phyloP scores from a whole-genome alignment of 2,113 vertebrate species.

The Zosterops borbonicus region DNA sequence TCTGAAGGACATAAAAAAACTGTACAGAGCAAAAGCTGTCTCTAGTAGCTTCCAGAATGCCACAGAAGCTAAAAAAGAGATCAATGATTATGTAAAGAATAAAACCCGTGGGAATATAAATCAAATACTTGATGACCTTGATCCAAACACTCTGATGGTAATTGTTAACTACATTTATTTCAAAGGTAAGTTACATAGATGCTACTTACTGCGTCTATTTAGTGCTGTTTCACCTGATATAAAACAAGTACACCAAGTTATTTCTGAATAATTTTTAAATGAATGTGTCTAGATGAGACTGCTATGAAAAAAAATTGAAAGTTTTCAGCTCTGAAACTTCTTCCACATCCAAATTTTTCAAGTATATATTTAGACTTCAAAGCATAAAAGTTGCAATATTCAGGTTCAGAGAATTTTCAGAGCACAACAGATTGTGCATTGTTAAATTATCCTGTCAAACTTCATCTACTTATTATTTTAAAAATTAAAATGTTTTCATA shows the following conservation, averaged over 20 bases:
- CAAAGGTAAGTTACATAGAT: slow-evolving; percentile 72
- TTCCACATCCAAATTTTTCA: not conserved
- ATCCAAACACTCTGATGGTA: slow-evolving; percentile 67
- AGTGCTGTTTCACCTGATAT: not conserved
- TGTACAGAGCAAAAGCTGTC: slow-evolving; percentile 68
- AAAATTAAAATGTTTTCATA: not conserved
- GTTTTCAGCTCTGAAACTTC: not conserved
- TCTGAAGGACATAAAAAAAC: slow-evolving; percentile 59
- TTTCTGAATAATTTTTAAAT: not conserved
- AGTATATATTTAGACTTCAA: not conserved
- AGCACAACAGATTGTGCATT: not conserved
- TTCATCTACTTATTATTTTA: not conserved
- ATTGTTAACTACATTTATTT: slow-evolving; percentile 84
- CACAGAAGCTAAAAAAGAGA: slow-evolving; percentile 52
- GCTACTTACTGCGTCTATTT: not conserved
- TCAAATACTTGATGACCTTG: slow-evolving; percentile 70
- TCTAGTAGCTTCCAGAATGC: slow-evolving; percentile 75
- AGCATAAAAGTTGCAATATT: not conserved
- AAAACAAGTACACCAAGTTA: not conserved
- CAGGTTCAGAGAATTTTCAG: not conserved
- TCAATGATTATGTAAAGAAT: slow-evolving; percentile 74
- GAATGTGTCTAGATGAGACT: not conserved
- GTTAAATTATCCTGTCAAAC: not conserved
- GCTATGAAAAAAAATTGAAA: not conserved
- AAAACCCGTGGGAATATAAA: slow-evolving; percentile 75